Conservation (phyloP, 2,888 invertebrate genomes). For the Lithophane socia region DNA sequence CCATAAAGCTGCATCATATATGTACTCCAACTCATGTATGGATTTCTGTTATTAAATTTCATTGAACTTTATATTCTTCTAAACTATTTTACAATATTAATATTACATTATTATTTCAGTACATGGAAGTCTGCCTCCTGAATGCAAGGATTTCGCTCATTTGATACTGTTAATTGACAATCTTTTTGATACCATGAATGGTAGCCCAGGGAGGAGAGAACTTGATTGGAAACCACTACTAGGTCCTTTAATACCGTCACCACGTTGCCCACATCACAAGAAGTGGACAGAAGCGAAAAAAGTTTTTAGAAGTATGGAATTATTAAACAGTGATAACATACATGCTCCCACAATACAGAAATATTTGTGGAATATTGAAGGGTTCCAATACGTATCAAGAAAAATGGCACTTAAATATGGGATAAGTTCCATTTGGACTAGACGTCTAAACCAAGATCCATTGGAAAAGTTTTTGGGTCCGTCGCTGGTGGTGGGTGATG, state of each 20-base stretch:
- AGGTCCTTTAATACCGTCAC: background rate
- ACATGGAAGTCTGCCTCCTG: background rate
- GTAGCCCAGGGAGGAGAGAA: background rate
- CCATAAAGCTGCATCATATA: background rate
- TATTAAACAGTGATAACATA: slow-evolving; percentile 7
- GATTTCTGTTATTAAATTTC: background rate
- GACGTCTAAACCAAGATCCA: slow-evolving; percentile 16
- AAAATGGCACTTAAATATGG: slow-evolving; percentile 2
- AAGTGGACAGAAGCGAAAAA: slow-evolving; percentile 8
- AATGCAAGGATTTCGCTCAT: slow-evolving; percentile 7
- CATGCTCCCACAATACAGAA: slow-evolving; percentile 6
- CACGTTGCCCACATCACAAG: slow-evolving; percentile 11
- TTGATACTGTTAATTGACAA: slow-evolving; percentile 16
- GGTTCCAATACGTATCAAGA: background rate
- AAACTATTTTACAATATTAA: background rate
- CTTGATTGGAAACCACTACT: slow-evolving; percentile 8
- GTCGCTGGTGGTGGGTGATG: too few relatives aligned
- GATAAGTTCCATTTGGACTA: slow-evolving; percentile 21
- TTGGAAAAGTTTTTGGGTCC: slow-evolving; percentile 14
- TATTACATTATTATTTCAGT: slow-evolving; percentile 7
- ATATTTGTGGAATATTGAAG: slow-evolving; percentile 23
- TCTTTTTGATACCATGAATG: slow-evolving; percentile 30
- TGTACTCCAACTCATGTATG: background rate
- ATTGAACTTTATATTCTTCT: background rate
- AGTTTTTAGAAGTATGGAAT: slow-evolving; percentile 6